Percentiles rank a stretch among this genome's conserved stretches.
Evolutionary conservation across 2,797 vertebrate species (phyloP).

Genomic region (Hydrolagus colliei): DNA sequence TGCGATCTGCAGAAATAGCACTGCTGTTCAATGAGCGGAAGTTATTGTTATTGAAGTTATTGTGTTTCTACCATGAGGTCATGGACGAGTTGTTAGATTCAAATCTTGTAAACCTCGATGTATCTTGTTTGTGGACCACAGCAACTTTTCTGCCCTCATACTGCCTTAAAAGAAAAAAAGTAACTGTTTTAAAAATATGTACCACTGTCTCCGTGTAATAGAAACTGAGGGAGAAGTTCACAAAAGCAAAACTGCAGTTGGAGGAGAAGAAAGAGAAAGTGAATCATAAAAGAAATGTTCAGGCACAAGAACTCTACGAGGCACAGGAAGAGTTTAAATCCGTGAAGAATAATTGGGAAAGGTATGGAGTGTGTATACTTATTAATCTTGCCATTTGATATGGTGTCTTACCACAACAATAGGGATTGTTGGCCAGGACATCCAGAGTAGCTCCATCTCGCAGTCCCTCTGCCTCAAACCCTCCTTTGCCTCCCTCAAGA

Average conservation of each 20-base stretch:
- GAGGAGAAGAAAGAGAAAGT: not conserved
- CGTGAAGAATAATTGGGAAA: constrained; percentile 10
- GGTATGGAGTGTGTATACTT: not conserved
- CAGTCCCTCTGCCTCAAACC: too few relatives aligned
- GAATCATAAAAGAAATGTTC: not conserved
- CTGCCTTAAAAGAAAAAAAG: too few relatives aligned
- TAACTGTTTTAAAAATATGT: too few relatives aligned
- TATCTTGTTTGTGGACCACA: too few relatives aligned
- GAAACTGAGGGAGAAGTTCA: constrained; percentile 14
- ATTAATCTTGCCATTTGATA: too few relatives aligned
- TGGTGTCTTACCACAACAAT: too few relatives aligned
- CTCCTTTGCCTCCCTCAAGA: too few relatives aligned
- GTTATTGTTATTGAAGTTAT: constrained; percentile 2
- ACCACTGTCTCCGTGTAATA: not conserved
- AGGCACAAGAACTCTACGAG: not conserved
- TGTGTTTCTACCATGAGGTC: not conserved
- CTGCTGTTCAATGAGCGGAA: not conserved
- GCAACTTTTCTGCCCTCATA: too few relatives aligned
- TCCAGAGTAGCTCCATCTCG: too few relatives aligned
- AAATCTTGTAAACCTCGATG: not conserved
- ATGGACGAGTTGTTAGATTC: not conserved
- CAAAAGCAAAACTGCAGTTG: not conserved
- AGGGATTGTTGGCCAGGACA: too few relatives aligned
- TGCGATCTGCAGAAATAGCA: not conserved
- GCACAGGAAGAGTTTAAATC: constrained; percentile 25